Evolutionary conservation across 1,140 invertebrate genomes (phyloP).

Genomic region (Orius laevigatus): DNA sequence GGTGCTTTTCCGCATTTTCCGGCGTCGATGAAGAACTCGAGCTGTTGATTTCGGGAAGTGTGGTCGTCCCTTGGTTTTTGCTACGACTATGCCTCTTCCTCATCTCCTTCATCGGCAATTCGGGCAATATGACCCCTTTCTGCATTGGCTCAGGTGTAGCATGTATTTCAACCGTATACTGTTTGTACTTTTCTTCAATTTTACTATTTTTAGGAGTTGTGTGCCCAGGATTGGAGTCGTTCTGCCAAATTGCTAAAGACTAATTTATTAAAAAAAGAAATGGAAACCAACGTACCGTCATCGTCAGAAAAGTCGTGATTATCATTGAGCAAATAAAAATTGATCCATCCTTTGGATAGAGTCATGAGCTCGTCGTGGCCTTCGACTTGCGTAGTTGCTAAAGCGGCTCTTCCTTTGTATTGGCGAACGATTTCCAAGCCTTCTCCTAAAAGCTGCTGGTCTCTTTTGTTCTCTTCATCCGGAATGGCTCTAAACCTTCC

Average conservation of each 20-base stretch:
- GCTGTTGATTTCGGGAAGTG: slow-evolving; percentile 11
- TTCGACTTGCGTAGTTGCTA: slow-evolving; percentile 5
- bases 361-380: slow-evolving; percentile 22
- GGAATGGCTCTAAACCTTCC: slow-evolving; percentile 5
- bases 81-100: slow-evolving; percentile 1
- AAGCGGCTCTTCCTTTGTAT: slow-evolving; percentile 13
- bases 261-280: background rate
- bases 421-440: slow-evolving; percentile 7
- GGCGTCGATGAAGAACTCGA: slow-evolving; percentile 12
- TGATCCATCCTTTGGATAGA: slow-evolving; percentile 26
- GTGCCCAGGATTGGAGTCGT: too few species aligned
- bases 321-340: slow-evolving; percentile 24
- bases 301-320: slow-evolving; percentile 19
- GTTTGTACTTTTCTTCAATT: slow-evolving; percentile 16
- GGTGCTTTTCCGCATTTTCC: slow-evolving; percentile 3
- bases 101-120: background rate
- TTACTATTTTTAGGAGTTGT: slow-evolving; percentile 7
- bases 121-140: slow-evolving; percentile 3
- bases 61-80: background rate
- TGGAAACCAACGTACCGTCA: too few species aligned
- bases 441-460: background rate
- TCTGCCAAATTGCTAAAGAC: too few species aligned
- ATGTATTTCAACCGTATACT: slow-evolving; percentile 22
- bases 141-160: slow-evolving; percentile 18
- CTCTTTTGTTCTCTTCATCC: background rate